Base-by-base conservation (phyloP, 2,888 invertebrate genomes). In the Dynastes maya region DNA sequence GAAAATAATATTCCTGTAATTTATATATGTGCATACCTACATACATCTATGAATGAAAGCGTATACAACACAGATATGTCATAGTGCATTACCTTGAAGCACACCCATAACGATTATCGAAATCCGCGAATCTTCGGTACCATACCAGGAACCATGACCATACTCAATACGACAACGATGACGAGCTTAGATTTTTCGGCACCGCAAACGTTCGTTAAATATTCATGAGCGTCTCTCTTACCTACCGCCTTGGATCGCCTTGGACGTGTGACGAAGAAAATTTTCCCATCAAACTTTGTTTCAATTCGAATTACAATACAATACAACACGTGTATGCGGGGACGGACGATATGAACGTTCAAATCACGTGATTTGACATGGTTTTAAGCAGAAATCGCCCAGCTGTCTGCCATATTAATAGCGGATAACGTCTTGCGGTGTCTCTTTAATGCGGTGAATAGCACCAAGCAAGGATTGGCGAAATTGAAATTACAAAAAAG, bases 351-450 rank as follows among this genome's bases (percentile, higher is more conserved):
- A 16, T 9, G 55, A 8, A 22, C 22, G 55, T 55, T 55, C 22
- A 16, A 16, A 22, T 55, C 22, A 71, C 55, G 71, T 71, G 71
- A 68, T 70, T 70, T 72, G 72, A 64, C 72, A 78, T 53, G 71
- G 65, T 78, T 72, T 78, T 78, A 74, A 53, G 45, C 72, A 78
- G 70, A 78, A 78, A 65, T 78, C 70, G 72, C 64, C 78, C 61
- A 64, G 64, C 72, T 71, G 78, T 78, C 78, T 72, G 78, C 71
- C 78, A 78, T 78, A 78, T 78, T 78, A 78, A 78, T 78, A 49
- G 37, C 49, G 61, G 61, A 74, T 32, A 71, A 55, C 55, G 71
- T 55, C 32, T 37, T 29, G 45, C 45, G 45, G 22, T 40, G 45
- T 61, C 22, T 61, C 61, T 22, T 8, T 74, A 72, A 72, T 61